Conservation (phyloP, 2,113 vertebrate genomes). For the Budorcas taxicolor region DNA sequence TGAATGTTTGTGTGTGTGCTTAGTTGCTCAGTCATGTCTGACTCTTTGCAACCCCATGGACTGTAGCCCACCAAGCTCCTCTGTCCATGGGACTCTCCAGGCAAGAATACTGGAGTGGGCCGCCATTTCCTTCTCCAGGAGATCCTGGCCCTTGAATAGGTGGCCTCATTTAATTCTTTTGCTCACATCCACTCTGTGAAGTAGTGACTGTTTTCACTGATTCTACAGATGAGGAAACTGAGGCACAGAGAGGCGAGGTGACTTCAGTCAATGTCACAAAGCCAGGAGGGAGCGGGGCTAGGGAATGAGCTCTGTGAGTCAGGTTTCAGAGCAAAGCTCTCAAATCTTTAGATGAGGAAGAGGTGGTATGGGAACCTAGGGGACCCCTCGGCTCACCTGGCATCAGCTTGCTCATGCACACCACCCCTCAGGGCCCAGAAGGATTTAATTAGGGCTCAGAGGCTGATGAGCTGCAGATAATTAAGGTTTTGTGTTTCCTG, state of each 20-base stretch:
- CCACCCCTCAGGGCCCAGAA: neutral
- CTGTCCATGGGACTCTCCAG: neutral
- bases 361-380: neutral
- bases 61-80: neutral
- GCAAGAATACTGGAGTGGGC: neutral
- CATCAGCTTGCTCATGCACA: neutral
- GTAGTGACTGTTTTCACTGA: neutral
- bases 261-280: neutral
- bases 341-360: neutral
- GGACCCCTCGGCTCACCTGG: neutral
- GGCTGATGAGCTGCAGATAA: conserved; percentile 37
- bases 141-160: neutral
- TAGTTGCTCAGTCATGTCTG: neutral
- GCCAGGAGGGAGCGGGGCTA: neutral
- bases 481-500: conserved; percentile 30
- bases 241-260: neutral
- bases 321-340: neutral
- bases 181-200: neutral
- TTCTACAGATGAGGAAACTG: neutral
- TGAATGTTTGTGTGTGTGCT: neutral
- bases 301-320: neutral
- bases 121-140: neutral
- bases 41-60: neutral
- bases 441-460: conserved; percentile 53
- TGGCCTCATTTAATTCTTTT: neutral